These are phyloP conservation scores for Lucinisca nassula DNA, from an alignment of 2,888 invertebrate genomes.

Conservation along the genomic window DNA sequence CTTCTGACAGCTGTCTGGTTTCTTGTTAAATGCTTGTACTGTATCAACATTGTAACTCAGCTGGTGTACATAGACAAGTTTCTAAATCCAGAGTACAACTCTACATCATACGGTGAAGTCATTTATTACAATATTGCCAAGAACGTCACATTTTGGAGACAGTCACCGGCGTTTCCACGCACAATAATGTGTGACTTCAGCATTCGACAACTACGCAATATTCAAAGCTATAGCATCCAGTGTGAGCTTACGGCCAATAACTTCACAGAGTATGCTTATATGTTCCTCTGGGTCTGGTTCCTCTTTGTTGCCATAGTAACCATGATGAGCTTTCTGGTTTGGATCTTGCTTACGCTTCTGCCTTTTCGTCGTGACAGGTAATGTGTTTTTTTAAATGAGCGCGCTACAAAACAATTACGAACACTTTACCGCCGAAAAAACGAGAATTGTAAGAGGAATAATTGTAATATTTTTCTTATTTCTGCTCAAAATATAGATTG, in stretches of 20 bases:
- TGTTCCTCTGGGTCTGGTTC: slow-evolving; percentile 67
- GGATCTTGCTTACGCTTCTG: slow-evolving; percentile 30
- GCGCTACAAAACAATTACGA: no score
- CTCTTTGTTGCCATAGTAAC: slow-evolving; percentile 51
- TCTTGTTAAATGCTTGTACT: slow-evolving; percentile 51
- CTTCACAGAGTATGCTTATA: slow-evolving; percentile 47
- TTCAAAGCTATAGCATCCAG: slow-evolving; percentile 28
- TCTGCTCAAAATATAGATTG: no score
- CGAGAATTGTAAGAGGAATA: no score
- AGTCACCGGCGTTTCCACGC: slow-evolving; percentile 34
- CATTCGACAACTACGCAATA: slow-evolving; percentile 1
- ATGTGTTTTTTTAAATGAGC: no score
- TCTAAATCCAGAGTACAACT: slow-evolving; percentile 38
- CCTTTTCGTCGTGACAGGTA: slow-evolving; percentile 57
- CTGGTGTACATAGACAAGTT: slow-evolving; percentile 34
- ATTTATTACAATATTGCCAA: slow-evolving; percentile 44
- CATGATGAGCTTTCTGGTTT: slow-evolving; percentile 40
- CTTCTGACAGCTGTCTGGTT: slow-evolving; percentile 48
- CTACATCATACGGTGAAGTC: slow-evolving; percentile 60
- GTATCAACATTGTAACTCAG: slow-evolving; percentile 50
- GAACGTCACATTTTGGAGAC: slow-evolving; percentile 39
- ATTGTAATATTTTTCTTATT: no score
- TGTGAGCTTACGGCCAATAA: slow-evolving; percentile 49
- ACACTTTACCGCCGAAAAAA: no score
- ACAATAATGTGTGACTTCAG: slow-evolving; percentile 43